Evolutionary conservation across 2,113 vertebrate genomes (phyloP).

Genomic region (Otolemur garnettii): DNA sequence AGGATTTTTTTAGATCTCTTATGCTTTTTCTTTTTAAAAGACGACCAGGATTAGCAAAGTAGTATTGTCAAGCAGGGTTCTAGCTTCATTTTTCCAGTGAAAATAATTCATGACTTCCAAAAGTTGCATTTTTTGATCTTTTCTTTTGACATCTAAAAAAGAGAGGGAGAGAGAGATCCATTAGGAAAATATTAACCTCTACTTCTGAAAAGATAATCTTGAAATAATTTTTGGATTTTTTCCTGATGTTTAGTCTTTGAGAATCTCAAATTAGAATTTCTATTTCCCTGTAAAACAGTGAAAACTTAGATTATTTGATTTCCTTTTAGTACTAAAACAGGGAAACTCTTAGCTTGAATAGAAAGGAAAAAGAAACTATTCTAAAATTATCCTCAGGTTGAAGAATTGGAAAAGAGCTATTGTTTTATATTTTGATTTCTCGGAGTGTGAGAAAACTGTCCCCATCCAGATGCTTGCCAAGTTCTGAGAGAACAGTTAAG

Average conservation of each 20-base stretch:
- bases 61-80: background rate
- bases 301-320: constrained; percentile 62
- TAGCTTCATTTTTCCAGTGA: background rate
- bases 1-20: constrained; percentile 3
- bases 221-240: constrained; percentile 26
- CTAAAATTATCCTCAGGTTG: constrained; percentile 55
- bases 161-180: background rate
- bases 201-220: constrained; percentile 45
- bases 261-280: constrained; percentile 24
- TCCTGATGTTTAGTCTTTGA: constrained; percentile 41
- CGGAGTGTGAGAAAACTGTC: constrained; percentile 77
- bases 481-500: constrained; percentile 68
- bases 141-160: background rate
- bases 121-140: constrained; percentile 38
- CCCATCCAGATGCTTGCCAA: constrained; percentile 71
- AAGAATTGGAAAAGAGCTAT: constrained; percentile 57
- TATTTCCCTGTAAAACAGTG: constrained; percentile 37
- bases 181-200: constrained; percentile 35
- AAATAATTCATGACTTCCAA: constrained; percentile 26
- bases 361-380: constrained; percentile 4
- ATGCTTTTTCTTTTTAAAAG: constrained; percentile 10
- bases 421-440: constrained; percentile 75
- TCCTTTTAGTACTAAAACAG: constrained; percentile 36
- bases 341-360: constrained; percentile 31
- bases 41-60: background rate